phyloP scores from a whole-genome alignment of 1,140 invertebrate species.

The Leptopilina clavipes region DNA sequence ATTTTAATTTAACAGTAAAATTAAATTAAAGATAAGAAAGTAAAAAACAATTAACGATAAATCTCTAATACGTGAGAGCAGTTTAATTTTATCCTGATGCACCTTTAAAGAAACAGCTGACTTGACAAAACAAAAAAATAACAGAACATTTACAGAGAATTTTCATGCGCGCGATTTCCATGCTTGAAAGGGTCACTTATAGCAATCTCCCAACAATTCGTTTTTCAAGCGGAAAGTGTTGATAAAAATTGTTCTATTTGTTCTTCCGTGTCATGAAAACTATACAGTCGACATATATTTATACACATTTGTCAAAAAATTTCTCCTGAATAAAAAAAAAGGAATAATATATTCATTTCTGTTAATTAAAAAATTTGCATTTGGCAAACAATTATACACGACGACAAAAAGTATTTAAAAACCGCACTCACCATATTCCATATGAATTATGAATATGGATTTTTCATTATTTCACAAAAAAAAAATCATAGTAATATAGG shows the following conservation, averaged over 20 bases:
- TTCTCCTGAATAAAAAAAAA: background rate
- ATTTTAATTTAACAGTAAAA: background rate
- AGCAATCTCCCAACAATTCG: constrained; percentile 22
- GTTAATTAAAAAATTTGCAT: too few species aligned
- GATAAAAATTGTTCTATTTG: background rate
- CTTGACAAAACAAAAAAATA: background rate
- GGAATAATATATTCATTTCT: background rate
- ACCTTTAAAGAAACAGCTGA: background rate
- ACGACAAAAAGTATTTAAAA: too few species aligned
- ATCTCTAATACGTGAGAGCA: background rate
- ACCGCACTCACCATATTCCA: too few species aligned
- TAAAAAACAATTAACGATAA: background rate
- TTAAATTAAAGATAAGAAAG: background rate
- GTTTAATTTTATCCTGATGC: background rate
- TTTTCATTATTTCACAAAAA: background rate
- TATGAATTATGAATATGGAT: too few species aligned
- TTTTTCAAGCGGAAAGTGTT: constrained; percentile 27
- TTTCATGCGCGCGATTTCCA: constrained; percentile 1
- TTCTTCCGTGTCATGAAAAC: too few species aligned
- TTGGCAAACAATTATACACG: too few species aligned
- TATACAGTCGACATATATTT: background rate
- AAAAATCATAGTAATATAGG: too few species aligned
- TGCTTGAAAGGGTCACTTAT: background rate
- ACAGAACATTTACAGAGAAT: constrained; percentile 13
- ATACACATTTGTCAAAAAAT: too few species aligned